Evolutionary conservation across 2,888 invertebrate species (phyloP), one percentile per base, ranked within the genome.

Genomic region (Electrophaes corylata): DNA sequence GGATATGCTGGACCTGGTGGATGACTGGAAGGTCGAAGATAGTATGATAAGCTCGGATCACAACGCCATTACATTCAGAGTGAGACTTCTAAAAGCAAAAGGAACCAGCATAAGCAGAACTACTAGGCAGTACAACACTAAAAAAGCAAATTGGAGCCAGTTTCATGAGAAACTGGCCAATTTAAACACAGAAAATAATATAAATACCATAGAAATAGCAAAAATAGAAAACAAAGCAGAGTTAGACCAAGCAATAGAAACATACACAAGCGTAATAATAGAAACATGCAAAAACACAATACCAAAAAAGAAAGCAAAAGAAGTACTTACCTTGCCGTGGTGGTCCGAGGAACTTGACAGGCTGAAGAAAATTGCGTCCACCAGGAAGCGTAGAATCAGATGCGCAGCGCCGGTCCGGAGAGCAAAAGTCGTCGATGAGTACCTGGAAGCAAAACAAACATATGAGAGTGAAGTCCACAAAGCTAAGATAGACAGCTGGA

Each of bases 401-500:
- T 10, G 35, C 26, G 41, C 47, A 33, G 41, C 47, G 12, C 47
- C 47, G 10, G 12, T 35, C 41, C 54, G 54, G 0, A 54, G 47
- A 11, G 4, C 6, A 1, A 35, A 12, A 3, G 51, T 51, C n/a
- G 33, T 51, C 8, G 35, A 35, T 1, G 51, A 51, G 44, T 51
- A 51, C 51, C 51, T 51, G 51, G 5, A 51, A 51, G 33, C 35
- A 51, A 51, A 45, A 29, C 26, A 45, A 52, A 41, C 16, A 11
- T 54, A 41, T 54, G 47, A 47, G 23, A 4, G 0, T 3, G 6
- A 14, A 16, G 31, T 4, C 0, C 40, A 53, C n/a, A 35, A 23
- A 8, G 66, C 67, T 0, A 57, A 60, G 10, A 59, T 37, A 0
- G 20, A 45, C 0, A 67, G 69, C 40, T 69, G 70, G 70, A 72